These are phyloP conservation scores for Diadumene lineata DNA, from an alignment of 92 coral and sea anemone genomes.

Conservation along the genomic window DNA sequence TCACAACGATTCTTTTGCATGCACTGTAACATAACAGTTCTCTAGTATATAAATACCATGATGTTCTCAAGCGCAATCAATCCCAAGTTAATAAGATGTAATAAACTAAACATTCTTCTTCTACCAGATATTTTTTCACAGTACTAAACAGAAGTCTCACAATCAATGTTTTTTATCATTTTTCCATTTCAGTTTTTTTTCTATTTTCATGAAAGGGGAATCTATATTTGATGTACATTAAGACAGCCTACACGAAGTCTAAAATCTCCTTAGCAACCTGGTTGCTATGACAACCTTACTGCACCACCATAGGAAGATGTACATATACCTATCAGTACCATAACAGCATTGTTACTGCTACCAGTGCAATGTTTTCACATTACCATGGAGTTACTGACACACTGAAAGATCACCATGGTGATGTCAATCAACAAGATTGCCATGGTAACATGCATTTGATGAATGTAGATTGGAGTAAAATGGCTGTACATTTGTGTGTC, in stretches of 20 bases:
- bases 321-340: not conserved
- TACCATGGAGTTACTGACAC: not conserved
- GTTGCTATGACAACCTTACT: not conserved
- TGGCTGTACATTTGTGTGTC: slow-evolving; percentile 16
- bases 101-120: too few relatives aligned
- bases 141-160: too few relatives aligned
- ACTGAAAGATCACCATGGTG: slow-evolving; percentile 6
- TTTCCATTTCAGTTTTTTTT: not conserved
- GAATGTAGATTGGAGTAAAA: slow-evolving; percentile 5
- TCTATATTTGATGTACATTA: slow-evolving; percentile 2
- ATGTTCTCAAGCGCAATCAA: too few relatives aligned
- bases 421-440: not conserved
- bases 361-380: not conserved
- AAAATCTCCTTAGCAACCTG: slow-evolving; percentile 1
- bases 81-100: too few relatives aligned
- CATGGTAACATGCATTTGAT: not conserved
- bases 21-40: too few relatives aligned
- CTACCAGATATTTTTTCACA: too few relatives aligned
- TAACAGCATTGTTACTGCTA: too few relatives aligned
- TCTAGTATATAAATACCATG: too few relatives aligned
- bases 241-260: not conserved
- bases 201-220: not conserved
- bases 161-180: too few relatives aligned
- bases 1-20: too few relatives aligned
- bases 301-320: not conserved